Conservation (phyloP, 2,888 invertebrate genomes). For the Elysia crispata region DNA sequence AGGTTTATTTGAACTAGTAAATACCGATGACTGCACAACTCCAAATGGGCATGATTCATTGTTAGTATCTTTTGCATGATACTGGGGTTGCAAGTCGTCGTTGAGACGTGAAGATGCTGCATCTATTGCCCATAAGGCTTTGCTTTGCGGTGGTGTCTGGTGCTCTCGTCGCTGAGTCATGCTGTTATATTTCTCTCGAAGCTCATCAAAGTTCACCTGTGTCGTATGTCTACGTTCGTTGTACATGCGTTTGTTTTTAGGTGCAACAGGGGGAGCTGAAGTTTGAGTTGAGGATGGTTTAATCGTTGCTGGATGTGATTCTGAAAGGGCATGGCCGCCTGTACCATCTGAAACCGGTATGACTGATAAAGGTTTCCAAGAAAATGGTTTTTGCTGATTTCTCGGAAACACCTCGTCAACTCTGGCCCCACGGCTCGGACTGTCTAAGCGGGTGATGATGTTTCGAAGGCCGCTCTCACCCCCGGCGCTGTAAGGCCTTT, state of each 20-base stretch:
- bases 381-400: too few species aligned
- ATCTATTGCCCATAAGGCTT: constrained; percentile 37
- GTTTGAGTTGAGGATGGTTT: neutral
- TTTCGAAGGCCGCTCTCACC: neutral
- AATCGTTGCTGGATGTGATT: neutral
- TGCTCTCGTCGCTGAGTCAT: neutral
- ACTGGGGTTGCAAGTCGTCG: neutral
- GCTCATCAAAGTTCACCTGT: constrained; percentile 41
- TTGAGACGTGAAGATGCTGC: constrained; percentile 26
- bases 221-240: constrained; percentile 43
- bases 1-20: neutral
- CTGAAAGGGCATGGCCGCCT: neutral
- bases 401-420: too few species aligned
- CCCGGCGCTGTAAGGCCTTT: neutral
- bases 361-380: neutral
- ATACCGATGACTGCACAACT: neutral
- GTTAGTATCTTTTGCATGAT: neutral
- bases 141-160: constrained; percentile 29
- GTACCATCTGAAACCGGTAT: neutral
- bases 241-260: constrained; percentile 28
- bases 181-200: constrained; percentile 37
- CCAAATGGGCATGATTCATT: neutral
- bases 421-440: neutral
- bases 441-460: neutral
- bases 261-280: too few species aligned